Evolutionary conservation across 2,797 vertebrate genomes (phyloP), one percentile per base, ranked within the genome.

Genomic region (Enteromius anoplus): DNA sequence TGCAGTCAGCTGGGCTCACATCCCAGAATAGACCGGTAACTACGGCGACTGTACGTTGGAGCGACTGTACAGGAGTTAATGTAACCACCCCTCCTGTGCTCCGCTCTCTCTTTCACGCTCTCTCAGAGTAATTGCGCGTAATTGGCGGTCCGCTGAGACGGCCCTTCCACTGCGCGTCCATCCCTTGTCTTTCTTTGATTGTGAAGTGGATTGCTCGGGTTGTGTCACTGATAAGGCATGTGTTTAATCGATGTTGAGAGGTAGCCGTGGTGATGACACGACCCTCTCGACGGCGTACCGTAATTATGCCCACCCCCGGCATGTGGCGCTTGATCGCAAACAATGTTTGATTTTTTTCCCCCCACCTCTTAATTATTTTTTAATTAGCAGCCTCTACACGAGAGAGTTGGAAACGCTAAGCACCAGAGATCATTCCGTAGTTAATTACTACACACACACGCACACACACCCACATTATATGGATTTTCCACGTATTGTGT

Each of bases 1-100:
- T 84, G 86, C 80, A 82, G 86, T 88, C 85, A 88, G 78, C 82
- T 85, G 84, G 85, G 84, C 87, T 87, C 85, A 87, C 84, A 88
- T 87, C 87, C 86, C 84, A 88, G 87, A 88, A 88, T 88, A 88
- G 86, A 72, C 76, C 19, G 76, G 87, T 88, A 88, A 86, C 87
- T 87, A 87, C 82, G 80, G 87, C 82, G 86, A 88, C 86, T 84
- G 84, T 86, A 87, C 78, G 82, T 86, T 82, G 70, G 75, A 84
- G 45, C 65, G 40, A 82, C 75, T 51, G 64, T 82, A 82, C 82
- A 85, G 80, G 72, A 87, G 82, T 88, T 88, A 88, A 86, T 88
- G 82, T 86, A 78, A 62, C 78, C 78, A 47, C 81, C 75, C 51
- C 84, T 82, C 55, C 65, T 68, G 53, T 2, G 26, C 62, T 32